Conservation (phyloP, 2,888 invertebrate genomes). For the Chirona hameri region DNA sequence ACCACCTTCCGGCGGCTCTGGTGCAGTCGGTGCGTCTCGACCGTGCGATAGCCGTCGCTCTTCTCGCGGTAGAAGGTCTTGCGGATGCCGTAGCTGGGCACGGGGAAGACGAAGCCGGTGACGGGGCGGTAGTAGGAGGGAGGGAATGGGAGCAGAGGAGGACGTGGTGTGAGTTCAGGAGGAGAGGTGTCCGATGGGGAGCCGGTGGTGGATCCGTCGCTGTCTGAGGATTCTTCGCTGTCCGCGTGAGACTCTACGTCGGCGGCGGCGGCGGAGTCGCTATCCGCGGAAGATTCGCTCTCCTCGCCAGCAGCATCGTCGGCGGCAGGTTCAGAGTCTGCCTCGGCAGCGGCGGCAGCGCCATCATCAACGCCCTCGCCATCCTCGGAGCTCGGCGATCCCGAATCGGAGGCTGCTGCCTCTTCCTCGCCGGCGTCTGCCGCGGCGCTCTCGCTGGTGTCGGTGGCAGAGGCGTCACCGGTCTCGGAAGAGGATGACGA, state of each 20-base stretch:
- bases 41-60: neutral
- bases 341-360: too few relatives aligned
- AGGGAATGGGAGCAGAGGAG: too few relatives aligned
- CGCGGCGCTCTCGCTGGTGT: too few relatives aligned
- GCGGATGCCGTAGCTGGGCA: neutral
- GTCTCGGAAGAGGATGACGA: too few relatives aligned
- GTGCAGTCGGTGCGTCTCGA: neutral
- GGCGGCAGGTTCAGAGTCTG: too few relatives aligned
- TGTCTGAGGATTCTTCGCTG: neutral
- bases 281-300: neutral
- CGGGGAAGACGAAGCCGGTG: neutral
- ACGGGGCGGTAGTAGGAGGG: neutral
- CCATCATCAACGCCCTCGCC: too few relatives aligned
- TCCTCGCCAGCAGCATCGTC: neutral
- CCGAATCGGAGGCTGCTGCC: too few relatives aligned
- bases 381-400: too few relatives aligned
- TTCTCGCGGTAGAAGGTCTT: conserved; percentile 4
- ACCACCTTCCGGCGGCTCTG: neutral
- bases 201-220: neutral
- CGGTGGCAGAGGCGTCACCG: too few relatives aligned
- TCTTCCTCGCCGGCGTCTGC: too few relatives aligned
- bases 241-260: too few relatives aligned
- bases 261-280: neutral
- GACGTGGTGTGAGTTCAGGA: neutral
- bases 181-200: neutral